These are phyloP conservation scores for Pampusana beccarii DNA, from an alignment of 2,113 vertebrate species.

Conservation along the genomic window DNA sequence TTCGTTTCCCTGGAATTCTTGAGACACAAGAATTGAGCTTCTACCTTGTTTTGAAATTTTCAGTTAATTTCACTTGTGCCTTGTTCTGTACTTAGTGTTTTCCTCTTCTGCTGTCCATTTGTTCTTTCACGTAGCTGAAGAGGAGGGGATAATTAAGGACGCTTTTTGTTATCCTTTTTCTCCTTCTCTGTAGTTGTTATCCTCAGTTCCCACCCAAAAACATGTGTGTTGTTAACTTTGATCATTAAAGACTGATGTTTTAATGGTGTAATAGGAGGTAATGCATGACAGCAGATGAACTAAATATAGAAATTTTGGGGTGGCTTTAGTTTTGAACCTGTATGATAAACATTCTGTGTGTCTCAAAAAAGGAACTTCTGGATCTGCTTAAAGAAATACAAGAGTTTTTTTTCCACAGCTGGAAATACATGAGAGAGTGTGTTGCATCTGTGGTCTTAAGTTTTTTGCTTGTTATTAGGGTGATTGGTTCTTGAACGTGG, in stretches of 20 bases:
- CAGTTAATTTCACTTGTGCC: not conserved
- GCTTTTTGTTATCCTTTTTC: not conserved
- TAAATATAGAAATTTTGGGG: not conserved
- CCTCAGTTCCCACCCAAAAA: not conserved
- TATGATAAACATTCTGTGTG: not conserved
- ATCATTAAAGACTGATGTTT: not conserved
- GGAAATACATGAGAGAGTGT: not conserved
- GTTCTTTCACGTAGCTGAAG: not conserved
- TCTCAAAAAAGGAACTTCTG: too few relatives aligned
- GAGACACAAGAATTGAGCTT: not conserved
- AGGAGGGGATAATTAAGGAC: not conserved
- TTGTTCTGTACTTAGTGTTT: not conserved
- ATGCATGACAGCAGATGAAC: not conserved
- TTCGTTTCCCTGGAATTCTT: not conserved
- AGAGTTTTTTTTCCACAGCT: too few relatives aligned
- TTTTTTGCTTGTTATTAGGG: not conserved
- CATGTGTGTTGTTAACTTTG: not conserved
- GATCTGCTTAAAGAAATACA: too few relatives aligned
- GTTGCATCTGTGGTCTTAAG: not conserved
- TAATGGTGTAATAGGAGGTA: not conserved
- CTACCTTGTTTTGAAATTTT: not conserved
- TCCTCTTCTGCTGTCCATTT: not conserved
- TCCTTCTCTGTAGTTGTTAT: not conserved
- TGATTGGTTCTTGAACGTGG: not conserved
- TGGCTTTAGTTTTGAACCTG: not conserved